These are phyloP conservation scores for Mixornis gularis DNA, from an alignment of 2,113 vertebrate species.

Conservation along the genomic window DNA sequence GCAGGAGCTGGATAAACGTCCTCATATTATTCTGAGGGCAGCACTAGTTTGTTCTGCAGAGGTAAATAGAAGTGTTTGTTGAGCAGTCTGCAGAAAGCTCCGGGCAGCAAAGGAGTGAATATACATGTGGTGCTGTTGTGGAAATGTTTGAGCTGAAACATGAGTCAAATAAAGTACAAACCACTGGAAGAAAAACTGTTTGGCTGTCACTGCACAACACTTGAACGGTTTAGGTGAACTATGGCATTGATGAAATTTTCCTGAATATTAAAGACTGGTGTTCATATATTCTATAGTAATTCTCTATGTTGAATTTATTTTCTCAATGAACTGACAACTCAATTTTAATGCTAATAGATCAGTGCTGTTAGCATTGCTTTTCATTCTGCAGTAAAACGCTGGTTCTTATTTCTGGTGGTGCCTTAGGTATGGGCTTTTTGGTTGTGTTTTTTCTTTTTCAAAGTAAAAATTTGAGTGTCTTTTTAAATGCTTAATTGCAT, in stretches of 20 bases:
- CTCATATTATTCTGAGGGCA: neutral
- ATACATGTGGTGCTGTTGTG: neutral
- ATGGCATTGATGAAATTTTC: neutral
- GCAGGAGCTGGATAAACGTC: neutral
- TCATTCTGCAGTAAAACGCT: neutral
- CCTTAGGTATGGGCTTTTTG: neutral
- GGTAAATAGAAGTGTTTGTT: neutral
- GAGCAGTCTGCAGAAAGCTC: neutral
- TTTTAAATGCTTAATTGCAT: neutral
- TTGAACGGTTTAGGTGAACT: neutral
- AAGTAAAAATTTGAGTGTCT: neutral
- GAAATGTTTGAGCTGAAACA: neutral
- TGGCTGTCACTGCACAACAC: neutral
- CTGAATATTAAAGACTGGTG: neutral
- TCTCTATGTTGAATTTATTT: neutral
- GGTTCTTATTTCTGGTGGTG: neutral
- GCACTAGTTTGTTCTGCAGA: neutral
- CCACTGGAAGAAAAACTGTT: neutral
- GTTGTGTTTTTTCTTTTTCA: neutral
- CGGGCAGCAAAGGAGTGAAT: neutral
- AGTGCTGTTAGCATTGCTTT: neutral
- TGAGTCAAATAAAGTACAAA: neutral
- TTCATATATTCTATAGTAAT: neutral
- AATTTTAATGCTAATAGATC: neutral
- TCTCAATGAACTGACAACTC: neutral